Base-by-base conservation (phyloP, 2,113 vertebrate species). In the Coreoperca whiteheadi region DNA sequence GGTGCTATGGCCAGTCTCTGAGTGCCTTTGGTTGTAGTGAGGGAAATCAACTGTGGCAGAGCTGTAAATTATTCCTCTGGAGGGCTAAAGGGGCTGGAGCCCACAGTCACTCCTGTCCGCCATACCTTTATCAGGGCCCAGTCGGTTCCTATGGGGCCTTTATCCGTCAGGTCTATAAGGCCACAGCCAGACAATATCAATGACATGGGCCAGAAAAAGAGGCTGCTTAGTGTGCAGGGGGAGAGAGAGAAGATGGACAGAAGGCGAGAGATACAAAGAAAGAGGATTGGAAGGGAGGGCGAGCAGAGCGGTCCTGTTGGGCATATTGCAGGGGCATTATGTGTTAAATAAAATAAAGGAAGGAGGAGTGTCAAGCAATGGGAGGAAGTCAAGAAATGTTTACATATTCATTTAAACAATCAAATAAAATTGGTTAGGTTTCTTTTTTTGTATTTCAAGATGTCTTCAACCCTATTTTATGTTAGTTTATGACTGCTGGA, bases 41-140 rank as follows among this genome's bases (percentile, higher is more conserved):
- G 78, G 79, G 82, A 92, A 93, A 93, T 95, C 84, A 94, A 83
- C 86, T 88, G 89, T 91, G 91, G 87, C 87, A 85, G 77, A 81
- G 87, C 84, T 92, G 91, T 94, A 91, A 94, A 94, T 95, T 92
- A 93, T 94, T 94, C 88, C 87, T 88, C 83, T 65, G 81, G 82
- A 79, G 87, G 84, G 61, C 78, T 82, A 79, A 87, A 88, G 89
- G 82, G 81, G 71, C 77, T 20, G 15, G 74, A 74, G 88, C 74
- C 84, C 75, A 67, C 57, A 25, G 88, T 84, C 28, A 1, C 66
- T 82, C 74, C 74, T 15, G 23, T 77, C 70, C 66, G 16, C 83
- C 64, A 77, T 86, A 78, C 88, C 79, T 91, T 85, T 85, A 86
- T 91, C 90, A 90, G 85, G 82, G 60, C 83, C 74, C 82, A 69